Conservation (phyloP, 2,113 vertebrate species). For the Tyrannus savana region DNA sequence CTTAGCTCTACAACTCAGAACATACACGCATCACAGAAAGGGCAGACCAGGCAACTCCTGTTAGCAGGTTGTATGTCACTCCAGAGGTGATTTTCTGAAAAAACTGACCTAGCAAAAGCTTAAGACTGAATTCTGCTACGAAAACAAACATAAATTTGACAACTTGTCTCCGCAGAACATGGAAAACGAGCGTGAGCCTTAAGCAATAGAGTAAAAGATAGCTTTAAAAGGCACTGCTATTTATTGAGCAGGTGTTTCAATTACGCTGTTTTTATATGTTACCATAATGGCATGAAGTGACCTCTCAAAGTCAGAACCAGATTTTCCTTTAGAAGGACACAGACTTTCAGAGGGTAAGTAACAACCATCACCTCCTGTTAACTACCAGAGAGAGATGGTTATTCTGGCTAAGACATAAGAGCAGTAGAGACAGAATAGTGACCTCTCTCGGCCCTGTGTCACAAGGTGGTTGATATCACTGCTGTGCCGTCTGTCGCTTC, state of each 20-base stretch:
- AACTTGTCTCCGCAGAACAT: not conserved
- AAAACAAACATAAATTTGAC: not conserved
- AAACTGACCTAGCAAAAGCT: not conserved
- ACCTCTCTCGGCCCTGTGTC: constrained; percentile 97
- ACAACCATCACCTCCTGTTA: not conserved
- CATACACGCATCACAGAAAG: rapidly evolving
- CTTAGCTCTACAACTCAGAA: not conserved
- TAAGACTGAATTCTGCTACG: not conserved
- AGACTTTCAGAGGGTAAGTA: not conserved
- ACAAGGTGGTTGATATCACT: constrained; percentile 95
- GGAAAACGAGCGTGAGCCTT: not conserved
- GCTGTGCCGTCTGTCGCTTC: constrained; percentile 90
- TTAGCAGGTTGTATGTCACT: not conserved
- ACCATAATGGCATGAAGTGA: not conserved
- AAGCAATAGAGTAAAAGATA: not conserved
- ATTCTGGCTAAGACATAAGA: not conserved
- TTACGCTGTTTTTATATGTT: not conserved
- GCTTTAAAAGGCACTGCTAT: not conserved
- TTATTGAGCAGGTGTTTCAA: not conserved
- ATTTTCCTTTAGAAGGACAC: not conserved
- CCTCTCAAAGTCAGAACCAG: not conserved
- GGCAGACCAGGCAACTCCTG: not conserved
- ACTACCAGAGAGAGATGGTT: not conserved
- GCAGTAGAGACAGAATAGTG: constrained; percentile 34
- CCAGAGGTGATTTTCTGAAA: not conserved